phyloP scores from a whole-genome alignment of 2,113 vertebrate species.

The Microcebus griseorufus region DNA sequence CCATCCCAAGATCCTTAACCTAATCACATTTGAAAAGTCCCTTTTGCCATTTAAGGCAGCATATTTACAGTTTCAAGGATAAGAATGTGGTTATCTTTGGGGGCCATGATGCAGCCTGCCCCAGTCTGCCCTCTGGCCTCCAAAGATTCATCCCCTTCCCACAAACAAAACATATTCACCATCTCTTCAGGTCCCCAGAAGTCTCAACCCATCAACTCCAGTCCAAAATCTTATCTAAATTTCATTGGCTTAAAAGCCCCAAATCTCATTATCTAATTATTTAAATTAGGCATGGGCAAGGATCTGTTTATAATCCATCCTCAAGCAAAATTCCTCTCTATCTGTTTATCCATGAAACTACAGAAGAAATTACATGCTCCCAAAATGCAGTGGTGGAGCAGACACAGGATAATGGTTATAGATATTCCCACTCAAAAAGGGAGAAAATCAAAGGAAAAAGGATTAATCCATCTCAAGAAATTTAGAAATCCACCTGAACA shows the following conservation, averaged over 20 bases:
- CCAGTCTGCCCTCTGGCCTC: accelerated
- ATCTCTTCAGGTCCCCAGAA: background rate
- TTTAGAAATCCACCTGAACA: background rate
- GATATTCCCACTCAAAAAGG: background rate
- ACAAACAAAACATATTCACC: background rate
- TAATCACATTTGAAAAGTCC: background rate
- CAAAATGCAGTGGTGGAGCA: background rate
- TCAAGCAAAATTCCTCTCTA: background rate
- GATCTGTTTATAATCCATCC: background rate
- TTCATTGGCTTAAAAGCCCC: background rate
- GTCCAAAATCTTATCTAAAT: background rate
- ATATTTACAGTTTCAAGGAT: background rate
- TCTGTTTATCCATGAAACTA: background rate
- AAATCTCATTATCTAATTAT: background rate
- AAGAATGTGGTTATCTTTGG: background rate
- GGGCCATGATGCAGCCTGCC: background rate
- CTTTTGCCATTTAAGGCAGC: background rate
- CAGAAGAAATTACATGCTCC: background rate
- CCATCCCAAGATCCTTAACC: background rate
- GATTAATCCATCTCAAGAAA: background rate
- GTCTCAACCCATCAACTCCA: background rate
- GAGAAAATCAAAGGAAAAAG: background rate
- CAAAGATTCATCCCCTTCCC: background rate
- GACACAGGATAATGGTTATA: background rate
- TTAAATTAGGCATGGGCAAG: background rate